Evolutionary conservation across 2,888 invertebrate species (phyloP).

Genomic region (Laspeyria flexula): DNA sequence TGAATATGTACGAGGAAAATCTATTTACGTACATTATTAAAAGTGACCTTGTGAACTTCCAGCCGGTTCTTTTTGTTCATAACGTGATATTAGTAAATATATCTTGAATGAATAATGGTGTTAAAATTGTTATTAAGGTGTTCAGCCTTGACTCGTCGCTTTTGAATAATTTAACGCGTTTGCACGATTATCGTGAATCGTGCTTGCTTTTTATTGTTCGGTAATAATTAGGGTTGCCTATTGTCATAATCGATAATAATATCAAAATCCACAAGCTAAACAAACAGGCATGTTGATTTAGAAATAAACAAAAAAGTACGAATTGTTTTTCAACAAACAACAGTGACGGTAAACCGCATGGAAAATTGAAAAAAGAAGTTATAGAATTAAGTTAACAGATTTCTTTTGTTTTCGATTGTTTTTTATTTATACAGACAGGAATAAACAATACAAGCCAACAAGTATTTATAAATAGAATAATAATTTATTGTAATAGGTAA

Average conservation of each 20-base stretch:
- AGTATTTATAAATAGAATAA: no score
- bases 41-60: conserved; percentile 31
- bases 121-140: conserved; percentile 21
- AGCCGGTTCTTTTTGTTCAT: conserved; percentile 34
- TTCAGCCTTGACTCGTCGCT: conserved; percentile 38
- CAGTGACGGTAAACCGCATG: no score
- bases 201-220: conserved; percentile 6
- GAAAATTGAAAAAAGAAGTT: no score
- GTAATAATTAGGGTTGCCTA: neutral
- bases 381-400: no score
- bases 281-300: no score
- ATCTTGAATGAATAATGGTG: conserved; percentile 27
- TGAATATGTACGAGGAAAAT: conserved; percentile 25
- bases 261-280: no score
- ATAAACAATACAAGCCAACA: no score
- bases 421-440: no score
- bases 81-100: conserved; percentile 27
- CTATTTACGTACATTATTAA: conserved; percentile 30
- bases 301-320: no score
- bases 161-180: conserved; percentile 31
- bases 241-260: neutral
- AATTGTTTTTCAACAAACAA: no score
- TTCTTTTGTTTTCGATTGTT: no score
- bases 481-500: no score
- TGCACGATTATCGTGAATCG: conserved; percentile 18